Evolutionary conservation across 2,113 vertebrate genomes (phyloP), one percentile per base, ranked within the genome.

Genomic region (Trochalopteron elliotii): DNA sequence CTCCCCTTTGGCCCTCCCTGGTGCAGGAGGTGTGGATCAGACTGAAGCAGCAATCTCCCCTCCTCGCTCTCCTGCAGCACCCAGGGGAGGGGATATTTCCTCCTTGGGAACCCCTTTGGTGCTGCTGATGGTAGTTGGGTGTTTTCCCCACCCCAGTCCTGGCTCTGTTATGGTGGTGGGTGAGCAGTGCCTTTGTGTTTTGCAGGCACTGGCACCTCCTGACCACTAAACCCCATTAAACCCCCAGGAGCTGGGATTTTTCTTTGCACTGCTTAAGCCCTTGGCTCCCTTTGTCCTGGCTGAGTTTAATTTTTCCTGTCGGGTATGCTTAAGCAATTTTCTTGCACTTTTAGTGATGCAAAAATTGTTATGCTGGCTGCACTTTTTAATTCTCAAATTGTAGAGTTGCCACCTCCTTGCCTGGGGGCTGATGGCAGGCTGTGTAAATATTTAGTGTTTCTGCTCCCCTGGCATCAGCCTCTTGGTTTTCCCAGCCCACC

Each of bases 371-470:
- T 74, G 89, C 81, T 12, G 42, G 53, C 74, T 91, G 63, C n/a
- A 10, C 39, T 69, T 69, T 39, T 28, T 20, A 77, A 69, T 69
- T n/a, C 64, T 69, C 55, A 23, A 96, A 91, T 63, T 50, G 83
- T 8, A 37, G 19, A 18, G 68, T 71, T 78, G 83, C 91, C 59
- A 76, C 84, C 87, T 69, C 86, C 83, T 89, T n/a, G 16, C 83
- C 67, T 44, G 89, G 82, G 74, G 70, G 74, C 83, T 94, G 92
- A 18, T 44, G 79, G 79, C 83, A 93, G 79, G 23, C 89, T 91
- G 47, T 81, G 75, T 87, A 91, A 96, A 95, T 84, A 90, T 90
- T 96, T 93, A 55, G 71, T 18, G 28, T 45, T 86, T 74, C 42
- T 83, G 52, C 65, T 95, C 56, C 35, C 8, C 49, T 77, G 63